Base-by-base conservation (phyloP, 2,888 invertebrate genomes). In the Acrobasis repandana region DNA sequence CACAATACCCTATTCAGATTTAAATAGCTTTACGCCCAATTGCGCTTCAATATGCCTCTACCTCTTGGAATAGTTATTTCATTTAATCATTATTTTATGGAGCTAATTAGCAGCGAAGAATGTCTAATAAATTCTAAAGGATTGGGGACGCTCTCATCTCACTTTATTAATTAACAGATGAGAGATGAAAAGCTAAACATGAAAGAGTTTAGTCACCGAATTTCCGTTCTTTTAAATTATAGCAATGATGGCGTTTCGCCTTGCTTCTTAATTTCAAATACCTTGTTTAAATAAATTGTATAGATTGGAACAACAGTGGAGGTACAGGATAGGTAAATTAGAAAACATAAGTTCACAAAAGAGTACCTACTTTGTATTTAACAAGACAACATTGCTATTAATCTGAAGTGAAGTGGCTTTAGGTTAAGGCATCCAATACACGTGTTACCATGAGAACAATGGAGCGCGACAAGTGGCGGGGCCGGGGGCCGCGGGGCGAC, bases 11-110 rank as follows among this genome's bases (percentile, higher is more conserved):
- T 86, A 91, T 92, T 91, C 91, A 91, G 82, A 90, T 91, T 90
- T 89, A 90, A 91, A 91, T 92, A 91, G 90, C 90, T 90, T 91
- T 85, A 90, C 90, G 87, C 91, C 86, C 90, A 90, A 92, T 92
- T 92, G 88, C 89, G 76, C 84, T 82, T 89, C 87, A 91, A 91
- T 91, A 83, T 80, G 86, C 81, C 85, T 80, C 79, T 79, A 84
- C 81, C 84, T 83, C 76, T 82, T 75, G 71, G 77, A 78, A 85
- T 90, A 90, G 89, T 89, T 89, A 86, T 88, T 86, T 89, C 86
- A 89, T 90, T 88, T 88, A 83, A 83, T 83, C 85, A 83, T 83
- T 86, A 85, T 87, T 82, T 80, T 68, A 69, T 72, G 70, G 77
- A 76, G 72, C 77, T 79, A 76, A 73, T 76, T 77, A 72, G 70